Evolutionary conservation across 2,888 invertebrate species (phyloP).

Genomic region (Glaucopsyche alexis): DNA sequence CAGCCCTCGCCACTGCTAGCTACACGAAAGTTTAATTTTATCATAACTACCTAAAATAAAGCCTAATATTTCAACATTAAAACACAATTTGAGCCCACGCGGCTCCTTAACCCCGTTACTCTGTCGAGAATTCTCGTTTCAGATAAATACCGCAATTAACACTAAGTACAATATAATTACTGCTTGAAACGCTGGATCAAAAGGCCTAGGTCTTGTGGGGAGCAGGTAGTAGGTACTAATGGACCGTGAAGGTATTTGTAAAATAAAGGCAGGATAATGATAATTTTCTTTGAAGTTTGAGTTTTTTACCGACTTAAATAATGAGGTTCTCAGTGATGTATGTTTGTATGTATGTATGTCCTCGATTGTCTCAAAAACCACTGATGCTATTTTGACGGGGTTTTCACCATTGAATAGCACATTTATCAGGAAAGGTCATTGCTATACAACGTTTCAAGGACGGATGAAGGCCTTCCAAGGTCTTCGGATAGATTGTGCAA

Average conservation of each 20-base stretch:
- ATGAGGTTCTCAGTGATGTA: too few species aligned
- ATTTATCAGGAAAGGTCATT: too few species aligned
- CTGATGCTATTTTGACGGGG: too few species aligned
- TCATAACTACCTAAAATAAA: neutral
- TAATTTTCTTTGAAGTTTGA: neutral
- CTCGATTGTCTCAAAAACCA: too few species aligned
- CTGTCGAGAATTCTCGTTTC: conserved; percentile 8
- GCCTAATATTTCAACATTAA: neutral
- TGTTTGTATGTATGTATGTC: too few species aligned
- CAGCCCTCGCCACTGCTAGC: too few species aligned
- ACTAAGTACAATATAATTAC: neutral
- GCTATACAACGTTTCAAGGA: too few species aligned
- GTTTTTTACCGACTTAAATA: too few species aligned
- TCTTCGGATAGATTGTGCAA: neutral
- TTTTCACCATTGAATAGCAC: too few species aligned
- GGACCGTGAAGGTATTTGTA: neutral
- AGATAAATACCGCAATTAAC: conserved; percentile 1
- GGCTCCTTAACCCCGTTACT: conserved; percentile 1
- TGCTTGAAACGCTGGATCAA: neutral
- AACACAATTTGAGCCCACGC: neutral
- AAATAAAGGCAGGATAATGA: neutral
- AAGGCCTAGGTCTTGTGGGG: neutral
- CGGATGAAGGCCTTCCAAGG: too few species aligned
- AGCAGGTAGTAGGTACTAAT: neutral
- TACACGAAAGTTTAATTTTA: too few species aligned